Conservation (phyloP, 2,113 vertebrate genomes). For the Prionailurus bengalensis region DNA sequence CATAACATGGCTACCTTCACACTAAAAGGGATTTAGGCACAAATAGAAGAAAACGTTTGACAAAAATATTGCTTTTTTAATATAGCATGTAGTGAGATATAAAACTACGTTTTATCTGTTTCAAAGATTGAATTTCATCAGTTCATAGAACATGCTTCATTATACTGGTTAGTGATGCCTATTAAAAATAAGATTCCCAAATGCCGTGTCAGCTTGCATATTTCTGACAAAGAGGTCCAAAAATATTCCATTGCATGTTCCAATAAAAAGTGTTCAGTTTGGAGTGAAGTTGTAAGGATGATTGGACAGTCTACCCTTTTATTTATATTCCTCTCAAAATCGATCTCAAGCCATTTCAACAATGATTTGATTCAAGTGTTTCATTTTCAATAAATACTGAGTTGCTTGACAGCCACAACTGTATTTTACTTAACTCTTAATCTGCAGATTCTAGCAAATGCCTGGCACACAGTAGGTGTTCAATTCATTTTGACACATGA, state of each 20-base stretch:
- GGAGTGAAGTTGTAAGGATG: slow-evolving; percentile 17
- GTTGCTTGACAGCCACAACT: not conserved
- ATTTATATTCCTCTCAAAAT: slow-evolving; percentile 46
- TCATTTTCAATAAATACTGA: slow-evolving; percentile 18
- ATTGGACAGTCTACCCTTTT: not conserved
- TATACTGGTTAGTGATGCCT: not conserved
- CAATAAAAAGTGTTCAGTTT: slow-evolving; percentile 21
- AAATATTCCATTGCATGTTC: slow-evolving; percentile 13
- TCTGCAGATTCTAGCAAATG: not conserved
- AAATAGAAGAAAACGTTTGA: slow-evolving; percentile 2
- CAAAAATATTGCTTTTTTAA: not conserved
- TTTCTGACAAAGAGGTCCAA: not conserved
- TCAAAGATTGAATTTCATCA: slow-evolving; percentile 45
- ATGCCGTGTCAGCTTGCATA: not conserved
- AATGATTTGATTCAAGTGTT: not conserved
- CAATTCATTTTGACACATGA: not conserved
- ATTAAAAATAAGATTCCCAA: slow-evolving; percentile 23
- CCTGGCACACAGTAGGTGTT: not conserved
- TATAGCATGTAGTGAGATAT: not conserved
- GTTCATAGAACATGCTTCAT: not conserved
- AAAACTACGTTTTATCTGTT: slow-evolving; percentile 49
- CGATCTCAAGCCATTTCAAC: not conserved
- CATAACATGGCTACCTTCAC: not conserved
- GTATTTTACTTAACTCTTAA: slow-evolving; percentile 32
- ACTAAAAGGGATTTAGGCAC: not conserved